A percentile compares a stretch with the other conserved stretches of the same genome.
phyloP scores from a whole-genome alignment of 2,888 invertebrate genomes.

The Diarsia brunnea region DNA sequence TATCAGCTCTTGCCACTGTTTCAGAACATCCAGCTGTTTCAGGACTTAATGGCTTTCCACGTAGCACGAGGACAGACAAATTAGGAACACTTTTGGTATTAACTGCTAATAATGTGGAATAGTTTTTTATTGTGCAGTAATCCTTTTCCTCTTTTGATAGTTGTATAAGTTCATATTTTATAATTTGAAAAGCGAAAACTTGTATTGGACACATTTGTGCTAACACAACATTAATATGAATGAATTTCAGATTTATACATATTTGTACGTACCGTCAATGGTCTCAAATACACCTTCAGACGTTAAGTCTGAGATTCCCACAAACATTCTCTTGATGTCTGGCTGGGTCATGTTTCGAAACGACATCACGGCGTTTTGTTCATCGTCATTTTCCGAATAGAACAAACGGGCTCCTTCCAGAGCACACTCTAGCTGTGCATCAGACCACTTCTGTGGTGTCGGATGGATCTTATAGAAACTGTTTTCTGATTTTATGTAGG shows the following conservation, averaged over 20 bases:
- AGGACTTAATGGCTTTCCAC: background rate
- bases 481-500: background rate
- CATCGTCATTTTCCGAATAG: background rate
- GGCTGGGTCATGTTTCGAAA: constrained; percentile 3
- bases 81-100: too few relatives aligned
- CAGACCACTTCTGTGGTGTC: background rate
- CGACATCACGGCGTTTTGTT: constrained; percentile 5
- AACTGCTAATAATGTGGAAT: too few relatives aligned
- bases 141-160: too few relatives aligned
- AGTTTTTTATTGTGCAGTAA: too few relatives aligned
- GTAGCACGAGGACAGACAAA: background rate
- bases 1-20: background rate
- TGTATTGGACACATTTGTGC: background rate
- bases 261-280: constrained; percentile 8
- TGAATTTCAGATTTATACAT: background rate
- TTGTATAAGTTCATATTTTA: too few relatives aligned
- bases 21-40: background rate
- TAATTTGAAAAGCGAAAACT: background rate
- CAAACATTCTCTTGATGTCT: background rate
- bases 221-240: too few relatives aligned
- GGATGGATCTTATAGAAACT: background rate
- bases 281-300: constrained; percentile 12
- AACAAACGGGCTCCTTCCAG: constrained; percentile 5
- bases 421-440: constrained; percentile 3
- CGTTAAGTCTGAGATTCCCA: constrained; percentile 6